Percentiles rank a stretch among this genome's conserved stretches.
These are phyloP conservation scores for Gavialis gangeticus DNA, from an alignment of 2,113 vertebrate species.

Conservation along the genomic window DNA sequence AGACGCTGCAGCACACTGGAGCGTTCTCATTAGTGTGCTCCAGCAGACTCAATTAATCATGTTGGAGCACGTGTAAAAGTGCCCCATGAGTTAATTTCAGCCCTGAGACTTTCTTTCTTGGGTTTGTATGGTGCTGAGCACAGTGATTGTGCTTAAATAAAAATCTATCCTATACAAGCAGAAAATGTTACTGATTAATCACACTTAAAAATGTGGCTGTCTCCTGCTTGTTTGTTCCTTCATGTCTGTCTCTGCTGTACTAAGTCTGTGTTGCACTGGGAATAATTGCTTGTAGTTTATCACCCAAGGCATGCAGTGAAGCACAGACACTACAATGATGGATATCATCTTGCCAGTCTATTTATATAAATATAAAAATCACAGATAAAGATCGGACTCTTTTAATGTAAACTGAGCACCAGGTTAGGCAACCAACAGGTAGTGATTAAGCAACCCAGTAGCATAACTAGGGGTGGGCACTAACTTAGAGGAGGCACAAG, in stretches of 20 bases:
- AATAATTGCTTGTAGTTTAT: not conserved
- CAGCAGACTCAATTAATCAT: no score
- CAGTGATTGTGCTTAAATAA: not conserved
- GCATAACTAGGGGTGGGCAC: no score
- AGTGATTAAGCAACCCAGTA: not conserved
- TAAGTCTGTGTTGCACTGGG: not conserved
- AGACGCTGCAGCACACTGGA: no score
- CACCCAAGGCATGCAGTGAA: not conserved
- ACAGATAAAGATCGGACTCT: not conserved
- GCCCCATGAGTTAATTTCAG: no score
- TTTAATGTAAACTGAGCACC: not conserved
- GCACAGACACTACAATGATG: not conserved
- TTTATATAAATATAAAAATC: not conserved
- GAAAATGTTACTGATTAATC: not conserved
- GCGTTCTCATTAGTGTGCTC: no score
- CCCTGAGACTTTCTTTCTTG: not conserved
- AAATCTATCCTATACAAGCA: not conserved
- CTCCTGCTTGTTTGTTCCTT: not conserved
- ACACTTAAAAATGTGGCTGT: not conserved
- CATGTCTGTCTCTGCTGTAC: not conserved
- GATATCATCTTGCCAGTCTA: not conserved
- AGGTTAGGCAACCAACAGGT: not conserved
- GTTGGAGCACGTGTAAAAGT: no score
- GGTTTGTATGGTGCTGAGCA: not conserved
- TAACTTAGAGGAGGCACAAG: no score